Evolutionary conservation across 1,140 invertebrate species (phyloP), one percentile per base, ranked within the genome.

Genomic region (Maconellicoccus hirsutus): DNA sequence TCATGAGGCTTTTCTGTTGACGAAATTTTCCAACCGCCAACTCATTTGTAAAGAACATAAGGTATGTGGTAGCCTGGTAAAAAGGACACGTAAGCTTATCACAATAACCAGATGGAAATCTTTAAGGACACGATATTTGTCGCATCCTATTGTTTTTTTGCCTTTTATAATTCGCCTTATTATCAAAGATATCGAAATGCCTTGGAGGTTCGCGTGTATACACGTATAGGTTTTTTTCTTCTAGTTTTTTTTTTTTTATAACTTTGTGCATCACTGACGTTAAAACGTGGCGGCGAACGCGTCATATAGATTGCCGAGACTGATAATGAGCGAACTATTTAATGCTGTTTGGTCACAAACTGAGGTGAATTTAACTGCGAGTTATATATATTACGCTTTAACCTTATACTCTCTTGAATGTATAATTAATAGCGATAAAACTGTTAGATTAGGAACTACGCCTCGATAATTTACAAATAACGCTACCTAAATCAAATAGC

Each of bases 391-490:
- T 52, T 52, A 52, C 42, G 42, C 42, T 52, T 52, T 52, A 52
- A 52, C 42, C 42, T 52, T 52, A 52, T 52, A 52, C 12, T 6
- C 42, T 52, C 42, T 52, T 52, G 42, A 52, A 52, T 52, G 42
- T 52, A 52, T 52, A 52, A 52, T 52, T 52, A 52, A 52, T 52
- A 52, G 42, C 42, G 42, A 52, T 52, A 52, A 52, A 52, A 52
- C 42, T 52, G 42, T 52, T 52, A 52, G 42, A 52, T 52, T 52
- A 52, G 42, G 42, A 52, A 52, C 42, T 52, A 52, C 42, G 42
- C 42, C 42, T 52, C 42, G 42, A 52, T 52, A 52, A 52, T 52
- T 52, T 52, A 52, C 42, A 52, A 52, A 52, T 52, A 52, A 16
- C 42, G 42, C 42, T 52, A 52, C 42, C 42, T 52, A 52, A 52